Base-by-base conservation (phyloP, 2,888 invertebrate genomes). In the Erebia ligea region DNA sequence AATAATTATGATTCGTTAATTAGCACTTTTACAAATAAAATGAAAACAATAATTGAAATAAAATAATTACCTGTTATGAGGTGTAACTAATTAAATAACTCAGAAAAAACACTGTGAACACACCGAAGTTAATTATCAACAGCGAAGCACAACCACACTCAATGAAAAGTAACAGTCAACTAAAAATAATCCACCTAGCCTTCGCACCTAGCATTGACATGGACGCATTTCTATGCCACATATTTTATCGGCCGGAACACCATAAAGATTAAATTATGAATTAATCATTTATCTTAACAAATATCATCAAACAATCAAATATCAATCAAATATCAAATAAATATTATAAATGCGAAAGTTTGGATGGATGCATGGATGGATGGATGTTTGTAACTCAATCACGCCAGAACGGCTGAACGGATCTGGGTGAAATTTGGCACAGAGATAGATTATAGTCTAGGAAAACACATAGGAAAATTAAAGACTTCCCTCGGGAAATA, bases 161-260 rank as follows among this genome's bases (percentile, higher is more conserved):
- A 50, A 19, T 50, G 61, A 42, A 59, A 68, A 68, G 68, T 61
- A 68, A 61, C 68, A 61, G 52, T 15, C 61, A 42, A 68, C 61
- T 68, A 61, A 68, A 54, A 67, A 48, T 25, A 21, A n/a, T n/a
- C 9, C n/a, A 5, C 11, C 11, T 56, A 8, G n/a, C 59, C 50
- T 61, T 61, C 52, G 40, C 34, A 15, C 11, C 21, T 25, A 48
- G 21, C 15, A 45, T 45, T 21, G 62, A 48, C 40, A n/a, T 59
- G 17, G n/a, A 17, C 11, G 17, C 59, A 17, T 42, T 59, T 9
- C 15, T 34, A 57, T 57, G 19, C 2, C 13, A 48, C 21, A 62
- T 8, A 15, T 17, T 48, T 40, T 59, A 59, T 40, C 59, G 17
- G 40, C 40, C 10, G 40, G n/a, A 59, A 15, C 45, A 15, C 48